Evolutionary conservation across 1,140 invertebrate genomes (phyloP).

Genomic region (Penaeus chinensis): DNA sequence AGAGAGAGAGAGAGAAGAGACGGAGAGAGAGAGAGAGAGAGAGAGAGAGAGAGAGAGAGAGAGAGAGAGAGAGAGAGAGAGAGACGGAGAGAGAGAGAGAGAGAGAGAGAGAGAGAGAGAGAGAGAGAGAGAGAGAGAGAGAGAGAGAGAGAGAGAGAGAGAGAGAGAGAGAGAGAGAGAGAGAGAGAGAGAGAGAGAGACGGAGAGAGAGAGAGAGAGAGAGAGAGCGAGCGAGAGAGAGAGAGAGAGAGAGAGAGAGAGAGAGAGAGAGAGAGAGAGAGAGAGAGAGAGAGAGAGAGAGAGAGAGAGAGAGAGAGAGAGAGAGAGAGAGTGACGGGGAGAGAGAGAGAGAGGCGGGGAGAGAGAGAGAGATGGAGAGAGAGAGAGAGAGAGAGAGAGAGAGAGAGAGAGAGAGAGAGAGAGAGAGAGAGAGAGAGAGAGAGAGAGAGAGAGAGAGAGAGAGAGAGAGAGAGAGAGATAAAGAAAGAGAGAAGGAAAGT

Average conservation of each 20-base stretch:
- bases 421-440: background rate
- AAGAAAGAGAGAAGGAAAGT: background rate
- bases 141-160: constrained; percentile 11
- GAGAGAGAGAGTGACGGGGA: too few species aligned
- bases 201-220: background rate
- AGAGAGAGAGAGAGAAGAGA: background rate
- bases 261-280: background rate
- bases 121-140: constrained; percentile 7
- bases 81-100: background rate
- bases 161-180: background rate
- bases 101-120: constrained; percentile 6
- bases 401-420: too few species aligned
- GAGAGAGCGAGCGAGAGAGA: background rate
- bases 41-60: background rate
- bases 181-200: background rate
- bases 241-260: background rate
- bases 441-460: background rate
- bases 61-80: background rate
- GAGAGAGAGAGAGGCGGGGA: background rate
- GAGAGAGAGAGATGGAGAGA: constrained; percentile 25
- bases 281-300: constrained; percentile 10
- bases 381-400: background rate
- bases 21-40: background rate
- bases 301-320: background rate
- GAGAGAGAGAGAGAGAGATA: background rate